phyloP scores from a whole-genome alignment of 2,797 vertebrate species.

The Enteromius argenteus region DNA sequence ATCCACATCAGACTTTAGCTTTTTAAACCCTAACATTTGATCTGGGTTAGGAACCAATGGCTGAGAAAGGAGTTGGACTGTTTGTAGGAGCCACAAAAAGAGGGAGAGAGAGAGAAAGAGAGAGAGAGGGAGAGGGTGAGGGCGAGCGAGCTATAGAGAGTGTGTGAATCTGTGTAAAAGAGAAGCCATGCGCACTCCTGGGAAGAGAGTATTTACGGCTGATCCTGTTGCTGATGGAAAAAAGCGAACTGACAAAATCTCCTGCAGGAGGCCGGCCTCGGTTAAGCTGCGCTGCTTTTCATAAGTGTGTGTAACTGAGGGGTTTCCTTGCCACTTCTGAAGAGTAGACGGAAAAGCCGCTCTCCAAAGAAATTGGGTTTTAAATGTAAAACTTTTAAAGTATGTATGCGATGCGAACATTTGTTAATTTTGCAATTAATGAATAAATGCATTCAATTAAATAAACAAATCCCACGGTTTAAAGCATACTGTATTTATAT shows the following conservation, averaged over 20 bases:
- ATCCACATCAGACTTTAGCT: conserved; percentile 94
- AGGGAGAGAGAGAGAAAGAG: conserved; percentile 54
- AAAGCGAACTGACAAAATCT: conserved; percentile 50
- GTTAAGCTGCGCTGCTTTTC: conserved; percentile 46
- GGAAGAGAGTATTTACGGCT: conserved; percentile 62
- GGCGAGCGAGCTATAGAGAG: conserved; percentile 58
- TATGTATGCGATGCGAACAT: neutral
- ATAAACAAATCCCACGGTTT: neutral
- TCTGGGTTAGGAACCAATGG: conserved; percentile 84
- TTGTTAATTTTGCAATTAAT: neutral
- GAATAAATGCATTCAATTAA: neutral
- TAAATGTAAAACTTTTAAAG: neutral
- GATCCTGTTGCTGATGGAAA: conserved; percentile 65
- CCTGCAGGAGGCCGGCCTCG: conserved; percentile 34
- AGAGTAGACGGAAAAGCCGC: neutral
- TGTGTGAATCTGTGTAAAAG: conserved; percentile 58
- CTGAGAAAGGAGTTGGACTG: conserved; percentile 77
- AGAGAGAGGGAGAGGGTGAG: conserved; percentile 53
- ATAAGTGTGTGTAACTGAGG: conserved; percentile 39
- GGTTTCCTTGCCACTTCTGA: conserved; percentile 29
- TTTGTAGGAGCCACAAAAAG: conserved; percentile 74
- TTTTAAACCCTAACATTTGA: conserved; percentile 93
- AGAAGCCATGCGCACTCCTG: conserved; percentile 58
- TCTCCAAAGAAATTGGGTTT: conserved; percentile 3
- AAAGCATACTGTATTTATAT: neutral